Evolutionary conservation across 2,888 invertebrate genomes (phyloP).

Genomic region (Oeneis ivallda): DNA sequence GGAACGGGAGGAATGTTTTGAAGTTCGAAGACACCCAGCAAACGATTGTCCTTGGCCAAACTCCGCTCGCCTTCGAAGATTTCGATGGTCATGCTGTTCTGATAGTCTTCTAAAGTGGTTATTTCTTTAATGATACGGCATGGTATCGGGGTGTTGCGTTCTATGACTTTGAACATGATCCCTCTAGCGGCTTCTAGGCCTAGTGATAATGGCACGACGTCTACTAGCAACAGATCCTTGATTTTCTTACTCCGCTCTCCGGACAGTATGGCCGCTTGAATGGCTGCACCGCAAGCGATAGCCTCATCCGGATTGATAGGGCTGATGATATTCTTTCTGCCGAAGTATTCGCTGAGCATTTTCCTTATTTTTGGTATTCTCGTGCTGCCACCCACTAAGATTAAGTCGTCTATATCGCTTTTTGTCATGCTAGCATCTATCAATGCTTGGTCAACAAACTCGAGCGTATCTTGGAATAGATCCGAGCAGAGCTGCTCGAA

Average conservation of each 20-base stretch:
- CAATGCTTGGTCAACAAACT: slow-evolving; percentile 52
- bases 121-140: slow-evolving; percentile 61
- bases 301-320: slow-evolving; percentile 67
- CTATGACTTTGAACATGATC: slow-evolving; percentile 63
- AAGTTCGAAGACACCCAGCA: slow-evolving; percentile 61
- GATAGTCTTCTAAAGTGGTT: slow-evolving; percentile 64
- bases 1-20: slow-evolving; percentile 64
- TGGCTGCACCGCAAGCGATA: slow-evolving; percentile 65
- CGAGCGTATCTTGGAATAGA: slow-evolving; percentile 59
- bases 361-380: slow-evolving; percentile 63
- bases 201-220: slow-evolving; percentile 64
- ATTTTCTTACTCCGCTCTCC: slow-evolving; percentile 51
- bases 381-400: slow-evolving; percentile 65
- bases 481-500: slow-evolving; percentile 69
- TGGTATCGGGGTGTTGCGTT: slow-evolving; percentile 62
- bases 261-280: slow-evolving; percentile 61
- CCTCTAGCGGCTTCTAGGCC: slow-evolving; percentile 66
- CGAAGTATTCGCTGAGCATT: slow-evolving; percentile 56
- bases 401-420: slow-evolving; percentile 54
- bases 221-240: slow-evolving; percentile 53
- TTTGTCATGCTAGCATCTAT: slow-evolving; percentile 54
- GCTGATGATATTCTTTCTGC: slow-evolving; percentile 48
- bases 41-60: slow-evolving; percentile 62
- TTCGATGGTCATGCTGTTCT: slow-evolving; percentile 63
- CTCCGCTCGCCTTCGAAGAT: slow-evolving; percentile 66